Evolutionary conservation across 2,888 invertebrate genomes (phyloP).

Genomic region (Cryptus viduatorius): DNA sequence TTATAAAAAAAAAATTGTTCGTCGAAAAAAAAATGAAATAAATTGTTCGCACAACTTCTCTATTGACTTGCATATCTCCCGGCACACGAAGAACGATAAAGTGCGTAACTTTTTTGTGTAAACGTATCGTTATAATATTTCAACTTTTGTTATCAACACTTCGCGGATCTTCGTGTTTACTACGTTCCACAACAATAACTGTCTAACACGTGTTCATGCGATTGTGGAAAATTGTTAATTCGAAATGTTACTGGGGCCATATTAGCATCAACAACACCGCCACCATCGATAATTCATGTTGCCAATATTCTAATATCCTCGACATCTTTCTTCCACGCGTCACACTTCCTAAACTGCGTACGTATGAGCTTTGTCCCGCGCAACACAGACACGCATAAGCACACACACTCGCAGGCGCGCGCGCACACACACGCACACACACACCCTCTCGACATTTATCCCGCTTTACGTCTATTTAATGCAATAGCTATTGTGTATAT

Average conservation of each 20-base stretch:
- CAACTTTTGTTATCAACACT: conserved; percentile 21
- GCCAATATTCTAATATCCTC: conserved; percentile 44
- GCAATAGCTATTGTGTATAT: conserved; percentile 80
- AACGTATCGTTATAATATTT: conserved; percentile 31
- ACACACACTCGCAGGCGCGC: conserved; percentile 21
- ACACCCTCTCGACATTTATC: conserved; percentile 30
- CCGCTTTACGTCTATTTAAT: conserved; percentile 72
- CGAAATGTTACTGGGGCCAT: conserved; percentile 41
- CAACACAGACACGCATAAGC: conserved; percentile 31
- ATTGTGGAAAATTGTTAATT: conserved; percentile 17
- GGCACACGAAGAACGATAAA: neutral
- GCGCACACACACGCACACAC: conserved; percentile 3
- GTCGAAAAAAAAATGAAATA: neutral
- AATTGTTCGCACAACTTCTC: neutral
- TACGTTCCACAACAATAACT: conserved; percentile 39
- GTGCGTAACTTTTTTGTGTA: conserved; percentile 13
- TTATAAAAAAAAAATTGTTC: neutral
- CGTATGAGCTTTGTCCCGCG: conserved; percentile 57
- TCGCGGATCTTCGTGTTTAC: conserved; percentile 6
- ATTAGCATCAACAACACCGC: conserved; percentile 51
- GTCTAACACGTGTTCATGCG: conserved; percentile 6
- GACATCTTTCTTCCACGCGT: conserved; percentile 4
- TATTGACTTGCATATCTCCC: conserved; percentile 5
- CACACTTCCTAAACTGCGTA: conserved; percentile 35
- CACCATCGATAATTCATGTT: conserved; percentile 57